Conservation (phyloP, 2,888 invertebrate species). For the Scrobipalpa atriplicella region DNA sequence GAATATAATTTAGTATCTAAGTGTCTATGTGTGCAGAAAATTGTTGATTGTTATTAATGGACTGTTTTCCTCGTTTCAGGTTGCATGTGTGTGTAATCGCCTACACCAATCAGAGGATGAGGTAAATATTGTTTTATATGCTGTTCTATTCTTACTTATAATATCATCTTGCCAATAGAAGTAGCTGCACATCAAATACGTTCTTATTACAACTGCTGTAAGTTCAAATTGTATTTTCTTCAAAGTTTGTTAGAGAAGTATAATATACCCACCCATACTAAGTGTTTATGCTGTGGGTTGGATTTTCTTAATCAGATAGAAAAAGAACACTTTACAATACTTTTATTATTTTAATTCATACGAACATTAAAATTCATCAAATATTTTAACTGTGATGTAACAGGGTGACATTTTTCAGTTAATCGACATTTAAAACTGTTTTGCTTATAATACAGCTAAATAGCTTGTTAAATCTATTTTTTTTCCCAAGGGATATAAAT, state of each 20-base stretch:
- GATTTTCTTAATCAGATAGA: no score
- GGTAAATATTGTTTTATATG: slow-evolving; percentile 14
- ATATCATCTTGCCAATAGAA: not conserved
- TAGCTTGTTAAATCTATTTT: no score
- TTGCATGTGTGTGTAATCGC: slow-evolving; percentile 10
- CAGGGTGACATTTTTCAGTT: no score
- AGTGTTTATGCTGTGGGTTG: no score
- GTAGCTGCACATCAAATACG: not conserved
- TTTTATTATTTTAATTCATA: no score
- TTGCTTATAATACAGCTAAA: no score
- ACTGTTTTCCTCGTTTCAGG: slow-evolving; percentile 17
- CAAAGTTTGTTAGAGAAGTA: not conserved
- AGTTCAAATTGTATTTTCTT: not conserved
- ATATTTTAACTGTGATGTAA: no score
- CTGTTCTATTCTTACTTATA: slow-evolving; percentile 5
- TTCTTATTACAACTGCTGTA: not conserved
- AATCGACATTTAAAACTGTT: no score
- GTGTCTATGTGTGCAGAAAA: not conserved
- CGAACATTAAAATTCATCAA: no score
- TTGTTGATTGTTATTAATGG: slow-evolving; percentile 17
- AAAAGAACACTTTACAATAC: no score
- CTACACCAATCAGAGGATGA: slow-evolving; percentile 4
- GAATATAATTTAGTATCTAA: not conserved
- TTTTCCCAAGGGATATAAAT: no score
- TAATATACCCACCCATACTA: no score